These are phyloP conservation scores for Eupleurogrammus muticus DNA, from an alignment of 2,797 vertebrate genomes.

Conservation along the genomic window DNA sequence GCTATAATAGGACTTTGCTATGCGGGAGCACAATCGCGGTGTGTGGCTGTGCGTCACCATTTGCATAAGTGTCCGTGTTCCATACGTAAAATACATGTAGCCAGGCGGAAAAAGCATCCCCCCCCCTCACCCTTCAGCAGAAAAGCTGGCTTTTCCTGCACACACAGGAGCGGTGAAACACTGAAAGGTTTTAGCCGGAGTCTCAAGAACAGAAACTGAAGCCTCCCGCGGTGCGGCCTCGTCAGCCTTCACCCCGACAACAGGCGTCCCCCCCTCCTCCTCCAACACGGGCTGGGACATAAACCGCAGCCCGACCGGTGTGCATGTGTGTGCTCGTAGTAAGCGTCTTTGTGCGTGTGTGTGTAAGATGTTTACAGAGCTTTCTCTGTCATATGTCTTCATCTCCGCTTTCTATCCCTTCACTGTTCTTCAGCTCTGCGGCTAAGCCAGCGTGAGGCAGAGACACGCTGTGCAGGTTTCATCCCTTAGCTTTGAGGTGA, in stretches of 20 bases:
- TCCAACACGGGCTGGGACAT: constrained; percentile 60
- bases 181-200: constrained; percentile 62
- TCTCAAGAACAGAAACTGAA: constrained; percentile 51
- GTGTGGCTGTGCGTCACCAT: neutral
- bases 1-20: neutral
- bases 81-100: neutral
- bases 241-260: constrained; percentile 60
- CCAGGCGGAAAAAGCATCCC: too few species aligned
- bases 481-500: constrained; percentile 74
- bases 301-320: constrained; percentile 37
- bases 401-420: constrained; percentile 73
- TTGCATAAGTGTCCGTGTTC: constrained; percentile 4
- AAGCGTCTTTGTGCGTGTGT: constrained; percentile 2
- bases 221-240: constrained; percentile 52
- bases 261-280: constrained; percentile 46
- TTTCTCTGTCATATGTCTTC: constrained; percentile 74
- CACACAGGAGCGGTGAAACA: constrained; percentile 22
- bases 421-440: constrained; percentile 73
- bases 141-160: constrained; percentile 22
- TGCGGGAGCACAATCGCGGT: neutral
- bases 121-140: neutral
- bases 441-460: constrained; percentile 77
- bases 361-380: constrained; percentile 74
- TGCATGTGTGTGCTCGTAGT: constrained; percentile 31
- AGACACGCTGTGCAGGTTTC: constrained; percentile 73